A percentile compares a stretch with the other conserved stretches of the same genome.
These are phyloP conservation scores for Lepetodrilus schrolli DNA, from an alignment of 2,888 invertebrate species.

Conservation along the genomic window DNA sequence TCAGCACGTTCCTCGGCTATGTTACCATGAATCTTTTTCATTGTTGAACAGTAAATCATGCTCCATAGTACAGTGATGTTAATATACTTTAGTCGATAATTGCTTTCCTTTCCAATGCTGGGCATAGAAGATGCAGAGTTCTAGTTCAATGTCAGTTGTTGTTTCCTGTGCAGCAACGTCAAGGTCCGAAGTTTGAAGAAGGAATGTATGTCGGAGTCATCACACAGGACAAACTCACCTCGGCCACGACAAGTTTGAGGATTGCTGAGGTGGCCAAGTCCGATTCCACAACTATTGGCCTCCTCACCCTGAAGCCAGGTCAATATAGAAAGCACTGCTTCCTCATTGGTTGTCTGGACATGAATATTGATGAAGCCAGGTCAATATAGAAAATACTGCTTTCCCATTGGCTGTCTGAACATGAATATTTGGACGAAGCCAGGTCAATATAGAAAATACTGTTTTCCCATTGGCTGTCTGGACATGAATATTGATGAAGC, in stretches of 20 bases:
- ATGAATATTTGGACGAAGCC: no score
- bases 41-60: no score
- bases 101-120: neutral
- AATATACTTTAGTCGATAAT: neutral
- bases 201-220: neutral
- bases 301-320: constrained; percentile 1
- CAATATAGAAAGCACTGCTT: no score
- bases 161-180: neutral
- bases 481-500: no score
- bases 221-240: neutral
- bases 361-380: no score
- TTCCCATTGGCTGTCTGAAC: no score
- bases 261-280: neutral
- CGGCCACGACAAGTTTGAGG: neutral
- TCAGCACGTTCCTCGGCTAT: no score
- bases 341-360: no score
- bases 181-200: neutral
- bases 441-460: no score
- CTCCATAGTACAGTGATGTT: neutral
- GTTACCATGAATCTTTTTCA: no score
- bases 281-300: neutral
- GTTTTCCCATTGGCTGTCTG: no score
- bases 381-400: no score
- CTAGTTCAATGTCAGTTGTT: neutral
- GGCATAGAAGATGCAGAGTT: neutral